Evolutionary conservation across 1,140 invertebrate genomes (phyloP).

Genomic region (Hermetia illucens): DNA sequence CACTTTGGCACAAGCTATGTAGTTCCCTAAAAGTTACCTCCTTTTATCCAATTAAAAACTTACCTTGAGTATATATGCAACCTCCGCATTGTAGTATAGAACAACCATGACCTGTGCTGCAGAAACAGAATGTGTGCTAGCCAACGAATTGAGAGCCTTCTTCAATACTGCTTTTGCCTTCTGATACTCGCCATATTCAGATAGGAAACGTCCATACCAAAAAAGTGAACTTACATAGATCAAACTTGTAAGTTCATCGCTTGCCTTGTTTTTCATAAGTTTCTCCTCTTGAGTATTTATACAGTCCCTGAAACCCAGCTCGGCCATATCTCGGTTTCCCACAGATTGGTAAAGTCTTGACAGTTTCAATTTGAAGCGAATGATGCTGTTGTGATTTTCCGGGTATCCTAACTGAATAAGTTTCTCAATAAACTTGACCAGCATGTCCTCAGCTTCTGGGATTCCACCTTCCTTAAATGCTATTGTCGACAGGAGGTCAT

Average conservation of each 20-base stretch:
- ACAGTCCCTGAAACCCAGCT: slow-evolving; percentile 24
- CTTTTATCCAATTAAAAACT: no score
- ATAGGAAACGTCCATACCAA: slow-evolving; percentile 26
- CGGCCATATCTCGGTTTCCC: slow-evolving; percentile 17
- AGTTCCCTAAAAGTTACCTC: no score
- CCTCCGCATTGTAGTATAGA: slow-evolving; percentile 21
- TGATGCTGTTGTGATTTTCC: slow-evolving; percentile 18
- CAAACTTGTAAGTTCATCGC: slow-evolving; percentile 21
- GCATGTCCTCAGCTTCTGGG: slow-evolving; percentile 18
- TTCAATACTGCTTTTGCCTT: slow-evolving; percentile 19
- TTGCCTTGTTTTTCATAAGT: slow-evolving; percentile 15
- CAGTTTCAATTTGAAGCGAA: slow-evolving; percentile 26
- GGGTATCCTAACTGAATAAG: slow-evolving; percentile 11
- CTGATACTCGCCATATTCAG: slow-evolving; percentile 14
- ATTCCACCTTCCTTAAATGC: slow-evolving; percentile 20
- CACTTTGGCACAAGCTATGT: no score
- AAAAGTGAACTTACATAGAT: slow-evolving; percentile 25
- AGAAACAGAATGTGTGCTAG: slow-evolving; percentile 20
- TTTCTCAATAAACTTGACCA: slow-evolving; percentile 18
- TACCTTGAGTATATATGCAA: slow-evolving; percentile 4
- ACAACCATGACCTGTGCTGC: slow-evolving; percentile 27
- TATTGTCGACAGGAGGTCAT: slow-evolving; percentile 9
- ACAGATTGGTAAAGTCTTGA: slow-evolving; percentile 21
- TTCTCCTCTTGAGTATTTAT: slow-evolving; percentile 21
- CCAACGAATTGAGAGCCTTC: slow-evolving; percentile 20